phyloP scores from a whole-genome alignment of 2,797 vertebrate genomes.

The Sparidentex hasta region DNA sequence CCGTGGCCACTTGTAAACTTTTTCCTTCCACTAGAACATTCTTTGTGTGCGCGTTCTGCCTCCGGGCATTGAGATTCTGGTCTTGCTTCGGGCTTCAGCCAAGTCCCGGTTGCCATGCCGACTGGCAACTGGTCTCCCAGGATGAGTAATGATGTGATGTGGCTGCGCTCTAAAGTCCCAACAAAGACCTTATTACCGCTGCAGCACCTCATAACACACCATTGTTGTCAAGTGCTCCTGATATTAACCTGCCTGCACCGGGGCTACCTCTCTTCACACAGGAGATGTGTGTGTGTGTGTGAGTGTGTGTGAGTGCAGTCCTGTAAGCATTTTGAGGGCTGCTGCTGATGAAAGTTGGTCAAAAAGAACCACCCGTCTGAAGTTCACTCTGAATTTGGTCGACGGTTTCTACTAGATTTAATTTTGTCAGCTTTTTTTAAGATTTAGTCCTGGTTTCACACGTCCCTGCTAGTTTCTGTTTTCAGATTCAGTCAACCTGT shows the following conservation, averaged over 20 bases:
- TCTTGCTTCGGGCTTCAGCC: constrained; percentile 85
- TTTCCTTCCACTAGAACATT: constrained; percentile 73
- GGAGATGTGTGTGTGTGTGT: constrained; percentile 45
- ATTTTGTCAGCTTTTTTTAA: no score
- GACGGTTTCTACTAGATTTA: not conserved
- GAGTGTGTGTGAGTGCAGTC: constrained; percentile 24
- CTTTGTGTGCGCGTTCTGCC: constrained; percentile 76
- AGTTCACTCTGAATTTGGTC: constrained; percentile 30
- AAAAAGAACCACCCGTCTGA: constrained; percentile 42
- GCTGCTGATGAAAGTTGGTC: constrained; percentile 58
- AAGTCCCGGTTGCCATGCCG: constrained; percentile 87
- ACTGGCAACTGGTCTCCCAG: constrained; percentile 87
- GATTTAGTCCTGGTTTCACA: no score
- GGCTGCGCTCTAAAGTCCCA: constrained; percentile 85
- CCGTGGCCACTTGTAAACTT: constrained; percentile 79
- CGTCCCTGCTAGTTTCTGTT: no score
- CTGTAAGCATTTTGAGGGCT: constrained; percentile 50
- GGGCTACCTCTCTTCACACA: constrained; percentile 76
- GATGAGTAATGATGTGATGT: constrained; percentile 91
- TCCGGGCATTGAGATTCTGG: constrained; percentile 87
- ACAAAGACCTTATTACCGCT: constrained; percentile 90
- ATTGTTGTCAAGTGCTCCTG: constrained; percentile 89
- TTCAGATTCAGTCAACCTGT: no score
- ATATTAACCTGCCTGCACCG: constrained; percentile 87
- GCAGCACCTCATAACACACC: constrained; percentile 86